phyloP scores from a whole-genome alignment of 2,888 invertebrate genomes.

The Plemyria rubiginata region DNA sequence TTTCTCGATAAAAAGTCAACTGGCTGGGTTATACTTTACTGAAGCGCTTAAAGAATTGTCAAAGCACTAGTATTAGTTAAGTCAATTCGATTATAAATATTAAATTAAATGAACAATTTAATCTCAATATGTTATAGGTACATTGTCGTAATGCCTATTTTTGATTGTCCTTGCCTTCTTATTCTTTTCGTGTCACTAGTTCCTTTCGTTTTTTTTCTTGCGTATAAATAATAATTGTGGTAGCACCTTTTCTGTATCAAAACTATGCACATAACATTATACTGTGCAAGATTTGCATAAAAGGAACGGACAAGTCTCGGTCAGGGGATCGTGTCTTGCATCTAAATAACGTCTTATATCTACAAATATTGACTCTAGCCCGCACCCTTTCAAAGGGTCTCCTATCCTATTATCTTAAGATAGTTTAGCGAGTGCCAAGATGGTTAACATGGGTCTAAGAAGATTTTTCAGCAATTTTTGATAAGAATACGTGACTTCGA shows the following conservation, averaged over 20 bases:
- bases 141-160: no score
- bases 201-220: no score
- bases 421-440: constrained; percentile 72
- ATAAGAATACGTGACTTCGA: constrained; percentile 39
- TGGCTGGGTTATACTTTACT: no score
- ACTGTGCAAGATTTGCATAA: constrained; percentile 45
- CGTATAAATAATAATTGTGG: no score
- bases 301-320: constrained; percentile 66
- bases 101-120: no score
- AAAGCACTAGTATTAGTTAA: no score
- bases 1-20: no score
- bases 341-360: constrained; percentile 83
- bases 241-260: background rate
- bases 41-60: no score
- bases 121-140: no score
- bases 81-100: no score
- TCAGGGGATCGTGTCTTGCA: constrained; percentile 78
- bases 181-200: no score
- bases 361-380: constrained; percentile 81
- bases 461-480: constrained; percentile 54
- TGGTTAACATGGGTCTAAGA: constrained; percentile 60
- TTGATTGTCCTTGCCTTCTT: no score
- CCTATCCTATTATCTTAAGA: constrained; percentile 72
- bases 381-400: constrained; percentile 73
- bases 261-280: background rate